Evolutionary conservation across 2,113 vertebrate species (phyloP).

Genomic region (Pontoporia blainvillei): DNA sequence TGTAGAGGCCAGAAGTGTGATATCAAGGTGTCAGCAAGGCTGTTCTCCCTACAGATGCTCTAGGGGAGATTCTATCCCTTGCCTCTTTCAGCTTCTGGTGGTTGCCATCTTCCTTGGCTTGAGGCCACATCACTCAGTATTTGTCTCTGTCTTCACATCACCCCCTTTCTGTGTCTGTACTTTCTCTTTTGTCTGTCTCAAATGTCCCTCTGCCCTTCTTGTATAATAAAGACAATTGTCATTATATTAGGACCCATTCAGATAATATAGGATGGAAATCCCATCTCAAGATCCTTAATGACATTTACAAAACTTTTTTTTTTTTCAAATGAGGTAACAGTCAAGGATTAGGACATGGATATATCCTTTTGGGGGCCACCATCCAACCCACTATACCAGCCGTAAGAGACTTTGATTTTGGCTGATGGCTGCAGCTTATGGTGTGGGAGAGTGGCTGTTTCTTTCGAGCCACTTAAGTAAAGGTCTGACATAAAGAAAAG

Average conservation of each 20-base stretch:
- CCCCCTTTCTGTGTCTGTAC: not conserved
- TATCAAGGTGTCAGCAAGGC: not conserved
- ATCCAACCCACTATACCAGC: not conserved
- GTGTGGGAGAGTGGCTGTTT: not conserved
- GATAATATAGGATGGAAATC: not conserved
- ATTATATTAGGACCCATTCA: not conserved
- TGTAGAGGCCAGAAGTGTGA: not conserved
- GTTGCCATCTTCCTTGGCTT: not conserved
- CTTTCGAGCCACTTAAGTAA: not conserved
- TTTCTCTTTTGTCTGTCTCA: not conserved
- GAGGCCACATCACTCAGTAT: too few species aligned
- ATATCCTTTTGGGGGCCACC: not conserved
- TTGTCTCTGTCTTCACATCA: not conserved
- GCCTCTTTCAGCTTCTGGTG: not conserved
- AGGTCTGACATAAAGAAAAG: not conserved
- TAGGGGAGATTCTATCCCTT: not conserved
- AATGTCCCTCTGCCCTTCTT: not conserved
- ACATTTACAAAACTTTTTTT: not conserved
- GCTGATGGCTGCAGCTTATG: not conserved
- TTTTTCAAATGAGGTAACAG: not conserved
- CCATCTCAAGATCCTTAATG: not conserved
- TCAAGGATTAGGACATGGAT: not conserved
- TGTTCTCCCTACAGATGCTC: accelerated
- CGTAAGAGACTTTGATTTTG: not conserved
- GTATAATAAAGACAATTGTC: not conserved